A percentile compares a stretch with the other conserved stretches of the same genome.
Evolutionary conservation across 2,888 invertebrate genomes (phyloP).

Genomic region (Epinotia demarniana): DNA sequence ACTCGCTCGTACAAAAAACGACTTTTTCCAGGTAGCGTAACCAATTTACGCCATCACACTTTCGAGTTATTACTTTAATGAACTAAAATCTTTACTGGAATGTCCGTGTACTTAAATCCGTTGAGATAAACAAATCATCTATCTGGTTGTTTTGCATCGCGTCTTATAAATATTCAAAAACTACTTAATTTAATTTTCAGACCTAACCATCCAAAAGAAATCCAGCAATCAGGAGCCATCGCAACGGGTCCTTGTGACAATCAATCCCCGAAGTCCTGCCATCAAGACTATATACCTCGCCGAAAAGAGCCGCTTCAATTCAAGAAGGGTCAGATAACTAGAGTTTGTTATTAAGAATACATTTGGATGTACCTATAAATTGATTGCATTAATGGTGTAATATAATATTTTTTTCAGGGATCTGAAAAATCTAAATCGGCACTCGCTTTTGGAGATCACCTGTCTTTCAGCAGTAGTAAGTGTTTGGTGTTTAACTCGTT

Average conservation of each 20-base stretch:
- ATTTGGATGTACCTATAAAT: not conserved
- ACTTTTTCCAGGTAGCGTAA: slow-evolving; percentile 61
- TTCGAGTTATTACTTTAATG: not conserved
- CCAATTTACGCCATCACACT: not conserved
- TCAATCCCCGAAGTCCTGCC: slow-evolving; percentile 68
- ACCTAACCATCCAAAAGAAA: slow-evolving; percentile 66
- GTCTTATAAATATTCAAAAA: not conserved
- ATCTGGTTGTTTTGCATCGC: too few relatives aligned
- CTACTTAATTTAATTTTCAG: slow-evolving; percentile 52
- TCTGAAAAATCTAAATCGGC: slow-evolving; percentile 68
- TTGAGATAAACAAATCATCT: not conserved
- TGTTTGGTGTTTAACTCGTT: not conserved
- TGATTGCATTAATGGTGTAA: not conserved
- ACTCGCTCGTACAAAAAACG: slow-evolving; percentile 59
- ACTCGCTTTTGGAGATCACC: slow-evolving; percentile 75
- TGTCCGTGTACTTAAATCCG: not conserved
- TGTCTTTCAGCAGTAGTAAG: slow-evolving; percentile 71
- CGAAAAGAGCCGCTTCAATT: slow-evolving; percentile 66
- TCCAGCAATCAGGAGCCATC: slow-evolving; percentile 57
- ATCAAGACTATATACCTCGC: slow-evolving; percentile 74
- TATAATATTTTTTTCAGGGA: slow-evolving; percentile 57
- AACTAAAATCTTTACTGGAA: too few relatives aligned
- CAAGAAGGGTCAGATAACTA: slow-evolving; percentile 62
- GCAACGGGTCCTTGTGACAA: slow-evolving; percentile 70
- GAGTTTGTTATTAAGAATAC: not conserved